Percentiles rank a stretch among this genome's conserved stretches.
These are phyloP conservation scores for Megalonaias nervosa DNA, from an alignment of 1,140 invertebrate genomes.

Conservation along the genomic window DNA sequence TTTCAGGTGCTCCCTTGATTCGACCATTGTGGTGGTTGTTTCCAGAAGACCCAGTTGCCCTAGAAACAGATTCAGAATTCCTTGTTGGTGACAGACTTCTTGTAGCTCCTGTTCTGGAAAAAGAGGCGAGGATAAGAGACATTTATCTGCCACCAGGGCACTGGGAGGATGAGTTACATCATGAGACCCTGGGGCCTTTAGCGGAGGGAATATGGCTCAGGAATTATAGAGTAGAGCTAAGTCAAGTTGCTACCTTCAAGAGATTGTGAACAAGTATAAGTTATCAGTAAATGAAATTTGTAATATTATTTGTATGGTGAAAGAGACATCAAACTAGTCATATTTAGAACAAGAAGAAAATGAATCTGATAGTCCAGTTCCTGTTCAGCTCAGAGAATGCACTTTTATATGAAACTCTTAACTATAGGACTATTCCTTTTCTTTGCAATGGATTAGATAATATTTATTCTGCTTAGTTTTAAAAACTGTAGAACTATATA, in stretches of 20 bases:
- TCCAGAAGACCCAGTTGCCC: constrained; percentile 70
- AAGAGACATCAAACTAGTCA: too few relatives aligned
- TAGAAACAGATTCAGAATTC: constrained; percentile 54
- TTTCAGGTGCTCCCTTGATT: constrained; percentile 56
- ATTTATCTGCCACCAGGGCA: constrained; percentile 77
- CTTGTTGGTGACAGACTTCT: constrained; percentile 54
- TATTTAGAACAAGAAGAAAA: too few relatives aligned
- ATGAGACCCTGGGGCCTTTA: constrained; percentile 4
- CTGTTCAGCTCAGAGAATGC: too few relatives aligned
- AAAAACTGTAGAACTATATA: too few relatives aligned
- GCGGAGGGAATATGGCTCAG: constrained; percentile 31
- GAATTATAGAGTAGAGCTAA: constrained; percentile 25
- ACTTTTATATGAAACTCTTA: too few relatives aligned
- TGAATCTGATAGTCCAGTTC: too few relatives aligned
- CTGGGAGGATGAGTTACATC: constrained; percentile 41
- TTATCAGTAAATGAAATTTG: too few relatives aligned
- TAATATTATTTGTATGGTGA: too few relatives aligned
- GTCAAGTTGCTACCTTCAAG: constrained; percentile 71
- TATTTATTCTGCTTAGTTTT: too few relatives aligned
- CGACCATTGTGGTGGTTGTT: constrained; percentile 75
- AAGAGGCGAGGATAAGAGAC: constrained; percentile 77
- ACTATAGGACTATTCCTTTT: too few relatives aligned
- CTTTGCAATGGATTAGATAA: too few relatives aligned
- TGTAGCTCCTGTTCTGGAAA: constrained; percentile 61
- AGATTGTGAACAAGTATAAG: too few relatives aligned